Evolutionary conservation across 2,113 vertebrate genomes (phyloP).

Genomic region (Myotis davidii): DNA sequence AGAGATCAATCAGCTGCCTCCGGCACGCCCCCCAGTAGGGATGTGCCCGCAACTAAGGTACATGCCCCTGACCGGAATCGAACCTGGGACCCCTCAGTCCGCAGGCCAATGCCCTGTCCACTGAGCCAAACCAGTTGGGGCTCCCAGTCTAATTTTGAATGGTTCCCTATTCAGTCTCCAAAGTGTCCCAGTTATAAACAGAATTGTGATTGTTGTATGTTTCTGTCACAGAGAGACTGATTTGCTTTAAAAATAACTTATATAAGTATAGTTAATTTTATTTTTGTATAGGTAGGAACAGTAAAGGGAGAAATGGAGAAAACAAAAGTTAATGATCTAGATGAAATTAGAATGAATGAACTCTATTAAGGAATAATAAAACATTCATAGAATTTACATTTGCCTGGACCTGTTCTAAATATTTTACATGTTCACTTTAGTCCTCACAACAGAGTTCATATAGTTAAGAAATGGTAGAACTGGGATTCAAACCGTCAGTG

Average conservation of each 20-base stretch:
- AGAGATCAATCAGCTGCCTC: too few relatives aligned
- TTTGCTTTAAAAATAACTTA: neutral
- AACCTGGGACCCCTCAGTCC: too few relatives aligned
- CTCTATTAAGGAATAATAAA: constrained; percentile 7
- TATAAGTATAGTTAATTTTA: neutral
- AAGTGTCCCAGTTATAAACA: neutral
- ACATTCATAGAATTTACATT: neutral
- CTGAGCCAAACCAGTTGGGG: too few relatives aligned
- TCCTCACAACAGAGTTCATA: neutral
- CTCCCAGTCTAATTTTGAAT: neutral
- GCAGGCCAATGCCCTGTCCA: too few relatives aligned
- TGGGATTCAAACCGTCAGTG: neutral
- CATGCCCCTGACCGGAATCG: too few relatives aligned
- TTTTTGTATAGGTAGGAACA: constrained; percentile 15
- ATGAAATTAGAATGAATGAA: constrained; percentile 37
- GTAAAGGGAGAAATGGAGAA: neutral
- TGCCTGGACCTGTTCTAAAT: neutral
- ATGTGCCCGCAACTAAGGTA: too few relatives aligned
- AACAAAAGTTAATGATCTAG: neutral
- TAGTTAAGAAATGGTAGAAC: neutral
- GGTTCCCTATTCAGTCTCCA: neutral
- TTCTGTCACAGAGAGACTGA: neutral
- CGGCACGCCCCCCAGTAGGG: too few relatives aligned
- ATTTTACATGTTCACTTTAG: neutral
- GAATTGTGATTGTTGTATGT: neutral